phyloP scores from a whole-genome alignment of 2,888 invertebrate genomes.

The Teleiodes luculella region DNA sequence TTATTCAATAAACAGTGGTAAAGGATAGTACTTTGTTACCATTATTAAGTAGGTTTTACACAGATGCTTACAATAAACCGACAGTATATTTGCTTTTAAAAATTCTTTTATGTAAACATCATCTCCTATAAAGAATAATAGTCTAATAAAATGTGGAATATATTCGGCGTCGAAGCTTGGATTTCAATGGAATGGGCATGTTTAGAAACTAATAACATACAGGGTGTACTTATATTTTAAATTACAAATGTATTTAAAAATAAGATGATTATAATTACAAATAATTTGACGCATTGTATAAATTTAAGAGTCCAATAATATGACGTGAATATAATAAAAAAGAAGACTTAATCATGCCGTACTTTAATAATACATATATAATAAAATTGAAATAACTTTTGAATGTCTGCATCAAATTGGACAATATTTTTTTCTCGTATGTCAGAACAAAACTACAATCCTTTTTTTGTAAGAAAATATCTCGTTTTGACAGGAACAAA shows the following conservation, averaged over 20 bases:
- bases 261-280: not conserved
- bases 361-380: too few relatives aligned
- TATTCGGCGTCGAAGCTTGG: slow-evolving; percentile 48
- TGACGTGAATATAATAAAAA: too few relatives aligned
- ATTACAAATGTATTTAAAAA: not conserved
- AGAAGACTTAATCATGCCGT: too few relatives aligned
- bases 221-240: not conserved
- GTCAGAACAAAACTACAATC: too few relatives aligned
- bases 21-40: not conserved
- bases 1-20: not conserved
- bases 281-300: not conserved
- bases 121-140: slow-evolving; percentile 52
- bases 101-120: slow-evolving; percentile 36
- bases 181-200: slow-evolving; percentile 67
- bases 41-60: not conserved
- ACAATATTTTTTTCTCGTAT: too few relatives aligned
- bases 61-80: not conserved
- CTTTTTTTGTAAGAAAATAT: too few relatives aligned
- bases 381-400: too few relatives aligned
- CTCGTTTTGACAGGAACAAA: too few relatives aligned
- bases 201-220: slow-evolving; percentile 65
- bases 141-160: slow-evolving; percentile 58
- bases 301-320: too few relatives aligned
- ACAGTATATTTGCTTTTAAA: slow-evolving; percentile 31
- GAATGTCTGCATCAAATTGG: too few relatives aligned